Evolutionary conservation across 2,888 invertebrate genomes (phyloP).

Genomic region (Muscina levida): DNA sequence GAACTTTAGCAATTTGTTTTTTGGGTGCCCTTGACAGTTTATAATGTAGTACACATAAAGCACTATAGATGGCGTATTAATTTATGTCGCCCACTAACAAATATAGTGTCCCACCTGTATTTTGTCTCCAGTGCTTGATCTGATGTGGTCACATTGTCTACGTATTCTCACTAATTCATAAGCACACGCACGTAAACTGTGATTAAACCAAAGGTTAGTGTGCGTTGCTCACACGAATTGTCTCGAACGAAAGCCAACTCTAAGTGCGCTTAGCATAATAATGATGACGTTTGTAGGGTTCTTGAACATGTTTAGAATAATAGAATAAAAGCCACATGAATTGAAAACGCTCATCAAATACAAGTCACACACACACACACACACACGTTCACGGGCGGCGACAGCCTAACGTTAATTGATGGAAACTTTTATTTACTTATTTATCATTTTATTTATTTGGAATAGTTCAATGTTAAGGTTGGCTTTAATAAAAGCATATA

Average conservation of each 20-base stretch:
- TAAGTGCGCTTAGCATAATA: slow-evolving; percentile 37
- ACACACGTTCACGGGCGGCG: neutral
- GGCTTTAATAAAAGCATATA: slow-evolving; percentile 2
- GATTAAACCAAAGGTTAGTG: slow-evolving; percentile 7
- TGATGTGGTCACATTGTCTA: no score
- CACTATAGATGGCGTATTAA: no score
- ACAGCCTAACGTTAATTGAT: slow-evolving; percentile 2
- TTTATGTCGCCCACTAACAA: no score
- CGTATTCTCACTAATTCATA: no score
- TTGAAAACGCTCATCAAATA: no score
- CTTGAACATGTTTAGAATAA: slow-evolving; percentile 43
- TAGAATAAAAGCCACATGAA: slow-evolving; percentile 17
- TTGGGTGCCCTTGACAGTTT: no score
- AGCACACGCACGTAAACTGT: no score
- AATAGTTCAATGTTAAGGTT: slow-evolving; percentile 52
- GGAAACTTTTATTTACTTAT: slow-evolving; percentile 8
- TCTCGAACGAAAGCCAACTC: slow-evolving; percentile 38
- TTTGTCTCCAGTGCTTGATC: no score
- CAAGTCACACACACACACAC: neutral
- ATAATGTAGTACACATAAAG: no score
- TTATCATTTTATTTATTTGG: neutral
- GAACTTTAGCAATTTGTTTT: no score
- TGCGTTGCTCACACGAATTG: slow-evolving; percentile 30
- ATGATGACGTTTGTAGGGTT: slow-evolving; percentile 32
- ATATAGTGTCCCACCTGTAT: no score